Percentiles rank a stretch among this genome's conserved stretches.
Evolutionary conservation across 2,888 invertebrate species (phyloP).

Genomic region (Synanthedon tipuliformis): DNA sequence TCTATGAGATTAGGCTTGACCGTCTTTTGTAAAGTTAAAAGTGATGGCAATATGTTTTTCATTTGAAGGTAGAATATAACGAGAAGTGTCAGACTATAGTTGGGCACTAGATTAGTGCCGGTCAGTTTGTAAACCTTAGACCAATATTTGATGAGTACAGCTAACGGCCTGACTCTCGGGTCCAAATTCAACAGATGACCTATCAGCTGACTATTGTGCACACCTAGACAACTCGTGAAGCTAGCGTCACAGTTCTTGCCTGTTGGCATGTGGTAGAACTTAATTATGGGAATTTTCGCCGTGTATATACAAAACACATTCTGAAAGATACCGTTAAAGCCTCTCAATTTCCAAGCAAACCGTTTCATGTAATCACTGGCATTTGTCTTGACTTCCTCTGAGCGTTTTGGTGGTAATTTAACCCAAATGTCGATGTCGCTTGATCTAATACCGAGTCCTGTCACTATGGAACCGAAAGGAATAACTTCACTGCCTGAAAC

Average conservation of each 20-base stretch:
- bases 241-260: slow-evolving; percentile 77
- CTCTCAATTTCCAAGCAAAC: slow-evolving; percentile 45
- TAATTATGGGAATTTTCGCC: slow-evolving; percentile 83
- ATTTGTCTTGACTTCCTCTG: slow-evolving; percentile 7
- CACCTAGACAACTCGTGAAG: slow-evolving; percentile 75
- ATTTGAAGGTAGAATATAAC: slow-evolving; percentile 80
- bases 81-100: slow-evolving; percentile 75
- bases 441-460: slow-evolving; percentile 74
- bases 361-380: slow-evolving; percentile 9
- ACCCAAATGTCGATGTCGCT: slow-evolving; percentile 82
- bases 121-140: slow-evolving; percentile 72
- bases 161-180: slow-evolving; percentile 63
- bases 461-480: slow-evolving; percentile 81
- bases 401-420: slow-evolving; percentile 40
- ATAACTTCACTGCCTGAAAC: slow-evolving; percentile 38
- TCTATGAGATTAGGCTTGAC: slow-evolving; percentile 12
- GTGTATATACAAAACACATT: slow-evolving; percentile 72
- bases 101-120: slow-evolving; percentile 70
- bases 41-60: slow-evolving; percentile 65
- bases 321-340: slow-evolving; percentile 39
- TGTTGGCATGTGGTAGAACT: slow-evolving; percentile 73
- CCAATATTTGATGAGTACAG: slow-evolving; percentile 82
- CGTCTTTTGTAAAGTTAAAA: slow-evolving; percentile 51
- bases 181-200: slow-evolving; percentile 69
- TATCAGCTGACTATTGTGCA: slow-evolving; percentile 76